phyloP scores from a whole-genome alignment of 2,797 vertebrate species.

The Myotis vivesi region DNA sequence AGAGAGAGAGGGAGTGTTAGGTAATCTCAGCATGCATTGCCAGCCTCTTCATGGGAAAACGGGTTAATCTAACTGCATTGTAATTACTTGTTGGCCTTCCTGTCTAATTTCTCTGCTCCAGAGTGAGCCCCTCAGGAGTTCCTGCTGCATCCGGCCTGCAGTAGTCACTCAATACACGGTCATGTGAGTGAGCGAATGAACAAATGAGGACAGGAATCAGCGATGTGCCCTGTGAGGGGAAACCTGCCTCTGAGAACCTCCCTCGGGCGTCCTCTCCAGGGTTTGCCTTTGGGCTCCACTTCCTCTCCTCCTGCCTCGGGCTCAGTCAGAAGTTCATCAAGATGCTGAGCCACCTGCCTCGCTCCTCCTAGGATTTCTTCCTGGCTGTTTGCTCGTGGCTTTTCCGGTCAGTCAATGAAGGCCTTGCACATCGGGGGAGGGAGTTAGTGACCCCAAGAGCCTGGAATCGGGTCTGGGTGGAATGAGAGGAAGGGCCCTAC shows the following conservation, averaged over 20 bases:
- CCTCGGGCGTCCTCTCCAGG: neutral
- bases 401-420: neutral
- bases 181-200: neutral
- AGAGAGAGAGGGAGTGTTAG: neutral
- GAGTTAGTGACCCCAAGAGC: neutral
- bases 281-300: rapidly evolving
- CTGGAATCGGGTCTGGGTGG: neutral
- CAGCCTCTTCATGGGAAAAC: neutral
- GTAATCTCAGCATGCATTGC: neutral
- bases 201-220: neutral
- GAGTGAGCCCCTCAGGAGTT: neutral
- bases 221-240: neutral
- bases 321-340: neutral
- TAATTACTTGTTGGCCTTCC: neutral
- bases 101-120: neutral
- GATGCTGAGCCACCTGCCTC: neutral
- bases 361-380: neutral
- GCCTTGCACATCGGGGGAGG: neutral
- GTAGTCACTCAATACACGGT: neutral
- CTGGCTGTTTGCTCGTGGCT: neutral
- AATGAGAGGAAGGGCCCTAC: neutral
- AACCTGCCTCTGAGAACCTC: neutral
- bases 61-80: neutral
- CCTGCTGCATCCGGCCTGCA: neutral
- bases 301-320: neutral